Conservation (phyloP, 2,797 vertebrate genomes). For the Ficedula albicollis region DNA sequence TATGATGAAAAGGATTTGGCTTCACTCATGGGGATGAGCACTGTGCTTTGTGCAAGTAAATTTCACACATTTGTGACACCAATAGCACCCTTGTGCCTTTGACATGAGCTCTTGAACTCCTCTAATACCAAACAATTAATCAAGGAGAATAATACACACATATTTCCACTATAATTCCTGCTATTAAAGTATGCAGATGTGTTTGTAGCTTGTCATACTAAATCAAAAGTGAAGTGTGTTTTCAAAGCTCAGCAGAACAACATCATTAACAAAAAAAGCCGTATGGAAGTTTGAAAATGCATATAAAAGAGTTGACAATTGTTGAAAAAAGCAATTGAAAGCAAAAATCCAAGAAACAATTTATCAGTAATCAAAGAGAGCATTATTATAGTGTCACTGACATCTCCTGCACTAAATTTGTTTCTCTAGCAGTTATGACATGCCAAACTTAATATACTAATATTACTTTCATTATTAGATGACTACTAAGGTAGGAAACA, state of each 20-base stretch:
- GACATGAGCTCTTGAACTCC: not conserved
- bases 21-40: not conserved
- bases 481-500: not conserved
- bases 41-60: not conserved
- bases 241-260: not conserved
- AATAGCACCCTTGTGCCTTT: not conserved
- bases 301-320: not conserved
- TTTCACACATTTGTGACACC: not conserved
- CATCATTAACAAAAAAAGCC: not conserved
- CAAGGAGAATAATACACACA: not conserved
- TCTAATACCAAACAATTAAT: not conserved
- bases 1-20: not conserved
- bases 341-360: slow-evolving; percentile 19
- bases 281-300: not conserved
- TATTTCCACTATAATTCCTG: not conserved
- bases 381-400: not conserved
- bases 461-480: slow-evolving; percentile 20
- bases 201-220: not conserved
- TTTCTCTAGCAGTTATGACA: slow-evolving; percentile 1
- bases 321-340: not conserved
- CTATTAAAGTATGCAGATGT: not conserved
- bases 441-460: slow-evolving; percentile 14
- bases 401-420: not conserved
- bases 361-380: slow-evolving; percentile 17
- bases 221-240: not conserved